Base-by-base conservation (phyloP, 2,888 invertebrate species). In the Thyatira batis region DNA sequence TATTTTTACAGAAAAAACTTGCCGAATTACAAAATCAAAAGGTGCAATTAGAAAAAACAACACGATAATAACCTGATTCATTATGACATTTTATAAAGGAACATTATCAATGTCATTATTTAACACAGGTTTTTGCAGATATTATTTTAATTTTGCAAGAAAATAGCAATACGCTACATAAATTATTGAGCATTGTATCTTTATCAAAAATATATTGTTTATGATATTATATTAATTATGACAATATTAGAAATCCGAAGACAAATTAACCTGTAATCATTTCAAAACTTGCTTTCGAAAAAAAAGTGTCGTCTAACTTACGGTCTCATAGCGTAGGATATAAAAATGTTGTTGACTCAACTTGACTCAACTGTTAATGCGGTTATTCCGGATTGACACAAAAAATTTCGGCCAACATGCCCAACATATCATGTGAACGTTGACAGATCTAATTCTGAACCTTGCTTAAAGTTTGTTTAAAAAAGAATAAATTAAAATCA, bases 1-100 rank as follows among this genome's bases (percentile, higher is more conserved):
- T 70, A 45, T 55, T 67, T 27, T 70, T 84, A 21, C 81, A 81
- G 65, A 77, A 70, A 28, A 84, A 85, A 65, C 63, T 84, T 2
- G 61, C 71, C 33, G 82, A 81, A 53, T 62, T 90, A 51, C 86
- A 71, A 54, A 73, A 67, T 57, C 57, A 69, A 53, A 57, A 65
- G 64, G 73, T 65, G 59, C 28, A 28, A 30, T n/a, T 21, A 0
- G 10, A 13, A n/a, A 17, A 9, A 43, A 5, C 49, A 49, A 49
- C n/a, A n/a, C n/a, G n/a, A n/a, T n/a, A n/a, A n/a, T n/a, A n/a
- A n/a, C n/a, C n/a, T n/a, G n/a, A n/a, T n/a, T n/a, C n/a, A n/a
- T n/a, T n/a, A n/a, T n/a, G n/a, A n/a, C n/a, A n/a, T 44, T 25
- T 17, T 46, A 3, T 27, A 17, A 33, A 17, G 0, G 13, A 39